Conservation (phyloP, 1,140 invertebrate genomes). For the Glossosoma conforme region DNA sequence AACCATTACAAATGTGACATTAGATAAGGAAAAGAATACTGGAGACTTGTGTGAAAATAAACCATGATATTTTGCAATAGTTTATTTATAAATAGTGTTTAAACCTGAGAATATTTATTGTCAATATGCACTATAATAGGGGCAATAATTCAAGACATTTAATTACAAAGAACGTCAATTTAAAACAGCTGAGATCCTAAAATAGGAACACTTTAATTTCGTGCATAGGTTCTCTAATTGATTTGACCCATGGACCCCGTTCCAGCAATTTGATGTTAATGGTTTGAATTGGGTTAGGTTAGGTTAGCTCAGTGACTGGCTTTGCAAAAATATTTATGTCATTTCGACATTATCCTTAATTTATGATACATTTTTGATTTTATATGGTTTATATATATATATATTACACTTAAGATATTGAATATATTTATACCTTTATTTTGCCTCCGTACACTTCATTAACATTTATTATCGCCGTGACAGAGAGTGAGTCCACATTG, state of each 20-base stretch:
- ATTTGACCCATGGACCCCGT: no score
- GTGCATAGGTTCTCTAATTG: no score
- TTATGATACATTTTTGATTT: neutral
- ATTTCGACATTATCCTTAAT: neutral
- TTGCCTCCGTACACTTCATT: constrained; percentile 39
- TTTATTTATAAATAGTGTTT: neutral
- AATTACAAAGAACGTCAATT: neutral
- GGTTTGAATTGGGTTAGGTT: no score
- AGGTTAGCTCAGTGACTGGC: neutral
- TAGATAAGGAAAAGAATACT: neutral
- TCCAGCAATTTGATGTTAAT: no score
- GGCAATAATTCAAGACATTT: neutral
- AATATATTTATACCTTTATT: constrained; percentile 36
- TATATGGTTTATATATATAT: neutral
- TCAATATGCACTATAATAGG: neutral
- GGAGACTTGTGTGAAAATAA: neutral
- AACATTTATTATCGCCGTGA: constrained; percentile 34
- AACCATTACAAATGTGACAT: constrained; percentile 4
- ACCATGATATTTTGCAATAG: neutral
- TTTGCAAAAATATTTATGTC: constrained; percentile 1
- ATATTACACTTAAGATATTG: constrained; percentile 1
- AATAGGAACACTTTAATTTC: neutral
- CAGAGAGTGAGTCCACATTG: constrained; percentile 26
- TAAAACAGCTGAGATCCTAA: no score
- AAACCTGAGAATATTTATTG: neutral